phyloP scores from a whole-genome alignment of 1,140 invertebrate genomes.

The Nasonia vitripennis region DNA sequence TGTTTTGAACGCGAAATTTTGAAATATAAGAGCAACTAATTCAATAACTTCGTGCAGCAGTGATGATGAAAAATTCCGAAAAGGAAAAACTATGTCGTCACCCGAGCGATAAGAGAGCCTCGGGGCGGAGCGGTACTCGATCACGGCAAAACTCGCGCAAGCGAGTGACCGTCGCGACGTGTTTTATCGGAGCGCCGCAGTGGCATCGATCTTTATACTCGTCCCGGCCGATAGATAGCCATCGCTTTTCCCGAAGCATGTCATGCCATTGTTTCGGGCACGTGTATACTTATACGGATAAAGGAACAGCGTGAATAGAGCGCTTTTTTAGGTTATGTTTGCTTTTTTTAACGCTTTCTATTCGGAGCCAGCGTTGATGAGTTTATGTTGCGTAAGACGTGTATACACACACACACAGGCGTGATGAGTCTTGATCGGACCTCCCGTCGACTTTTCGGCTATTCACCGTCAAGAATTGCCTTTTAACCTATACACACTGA shows the following conservation, averaged over 20 bases:
- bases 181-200: constrained; percentile 7
- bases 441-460: not conserved
- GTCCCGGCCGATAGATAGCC: not conserved
- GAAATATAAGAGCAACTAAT: not conserved
- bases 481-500: not conserved
- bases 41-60: not conserved
- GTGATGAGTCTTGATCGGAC: not conserved
- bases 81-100: not conserved
- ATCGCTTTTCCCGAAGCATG: not conserved
- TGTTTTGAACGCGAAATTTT: no score
- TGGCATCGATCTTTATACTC: constrained; percentile 17
- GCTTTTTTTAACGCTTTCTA: not conserved
- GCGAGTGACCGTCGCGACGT: constrained; percentile 14
- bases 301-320: not conserved
- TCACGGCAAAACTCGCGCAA: not conserved
- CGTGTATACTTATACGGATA: not conserved
- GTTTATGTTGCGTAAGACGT: not conserved
- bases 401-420: not conserved
- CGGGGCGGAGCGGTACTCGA: not conserved
- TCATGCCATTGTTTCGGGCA: not conserved
- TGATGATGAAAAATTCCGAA: not conserved
- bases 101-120: not conserved
- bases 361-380: not conserved
- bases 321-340: not conserved
- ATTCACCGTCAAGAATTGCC: constrained; percentile 21